phyloP scores from a whole-genome alignment of 2,113 vertebrate species.

The Ardeotis arabs region DNA sequence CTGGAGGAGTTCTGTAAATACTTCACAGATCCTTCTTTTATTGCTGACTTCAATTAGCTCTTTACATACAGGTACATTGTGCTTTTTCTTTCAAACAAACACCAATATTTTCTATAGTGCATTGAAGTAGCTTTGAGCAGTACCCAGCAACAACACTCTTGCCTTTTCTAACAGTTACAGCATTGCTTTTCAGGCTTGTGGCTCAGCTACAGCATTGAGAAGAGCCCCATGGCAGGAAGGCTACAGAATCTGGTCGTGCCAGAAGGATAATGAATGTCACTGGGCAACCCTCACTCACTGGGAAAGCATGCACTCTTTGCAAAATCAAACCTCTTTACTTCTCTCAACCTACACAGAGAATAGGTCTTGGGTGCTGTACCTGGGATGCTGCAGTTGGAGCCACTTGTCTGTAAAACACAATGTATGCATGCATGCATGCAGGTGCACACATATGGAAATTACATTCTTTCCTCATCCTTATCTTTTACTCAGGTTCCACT shows the following conservation, averaged over 20 bases:
- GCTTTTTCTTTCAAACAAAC: neutral
- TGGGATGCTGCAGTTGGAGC: neutral
- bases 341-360: neutral
- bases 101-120: neutral
- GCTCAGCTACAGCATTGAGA: neutral
- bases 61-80: neutral
- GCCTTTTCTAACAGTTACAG: neutral
- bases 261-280: neutral
- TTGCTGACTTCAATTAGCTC: neutral
- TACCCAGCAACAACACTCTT: neutral
- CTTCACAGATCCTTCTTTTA: neutral
- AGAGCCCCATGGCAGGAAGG: neutral
- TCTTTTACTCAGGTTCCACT: neutral
- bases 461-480: neutral
- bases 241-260: neutral
- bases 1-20: neutral
- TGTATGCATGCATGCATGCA: accelerated
- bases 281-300: accelerated
- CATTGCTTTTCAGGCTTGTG: neutral
- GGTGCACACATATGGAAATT: neutral
- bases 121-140: neutral
- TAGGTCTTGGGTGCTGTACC: too few species aligned
- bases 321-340: neutral
- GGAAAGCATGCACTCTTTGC: accelerated
- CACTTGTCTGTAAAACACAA: neutral